These are phyloP conservation scores for Apus apus DNA, from an alignment of 2,113 vertebrate genomes.

Conservation along the genomic window DNA sequence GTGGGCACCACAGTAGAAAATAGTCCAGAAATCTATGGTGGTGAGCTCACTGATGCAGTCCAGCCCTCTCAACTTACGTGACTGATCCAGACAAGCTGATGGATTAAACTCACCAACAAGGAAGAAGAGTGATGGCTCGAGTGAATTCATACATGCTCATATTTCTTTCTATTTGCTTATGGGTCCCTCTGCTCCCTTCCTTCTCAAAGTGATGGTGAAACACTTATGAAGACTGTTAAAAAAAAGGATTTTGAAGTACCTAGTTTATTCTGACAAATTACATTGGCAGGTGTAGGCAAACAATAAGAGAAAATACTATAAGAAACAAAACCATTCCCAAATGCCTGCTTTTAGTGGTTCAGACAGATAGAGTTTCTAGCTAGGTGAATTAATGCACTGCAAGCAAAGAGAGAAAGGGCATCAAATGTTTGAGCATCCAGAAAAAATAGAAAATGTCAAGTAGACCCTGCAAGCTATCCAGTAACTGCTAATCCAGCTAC, in stretches of 20 bases:
- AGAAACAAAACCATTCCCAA: slow-evolving; percentile 24
- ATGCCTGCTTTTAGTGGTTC: not conserved
- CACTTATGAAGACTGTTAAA: not conserved
- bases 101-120: not conserved
- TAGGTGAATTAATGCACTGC: slow-evolving; percentile 7
- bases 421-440: not conserved
- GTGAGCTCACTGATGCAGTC: not conserved
- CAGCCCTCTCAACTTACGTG: not conserved
- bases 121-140: not conserved
- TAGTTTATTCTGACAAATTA: slow-evolving; percentile 34
- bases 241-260: not conserved
- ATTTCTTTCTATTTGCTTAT: slow-evolving; percentile 5
- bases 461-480: not conserved
- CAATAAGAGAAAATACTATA: not conserved
- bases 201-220: not conserved
- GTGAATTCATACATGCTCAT: not conserved
- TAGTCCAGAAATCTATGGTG: not conserved
- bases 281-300: not conserved
- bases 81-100: not conserved
- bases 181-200: not conserved
- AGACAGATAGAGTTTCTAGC: not conserved
- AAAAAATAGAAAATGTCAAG: not conserved
- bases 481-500: slow-evolving; percentile 14
- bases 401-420: not conserved
- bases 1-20: not conserved